phyloP scores from a whole-genome alignment of 2,797 vertebrate genomes.

The Limosa lapponica region DNA sequence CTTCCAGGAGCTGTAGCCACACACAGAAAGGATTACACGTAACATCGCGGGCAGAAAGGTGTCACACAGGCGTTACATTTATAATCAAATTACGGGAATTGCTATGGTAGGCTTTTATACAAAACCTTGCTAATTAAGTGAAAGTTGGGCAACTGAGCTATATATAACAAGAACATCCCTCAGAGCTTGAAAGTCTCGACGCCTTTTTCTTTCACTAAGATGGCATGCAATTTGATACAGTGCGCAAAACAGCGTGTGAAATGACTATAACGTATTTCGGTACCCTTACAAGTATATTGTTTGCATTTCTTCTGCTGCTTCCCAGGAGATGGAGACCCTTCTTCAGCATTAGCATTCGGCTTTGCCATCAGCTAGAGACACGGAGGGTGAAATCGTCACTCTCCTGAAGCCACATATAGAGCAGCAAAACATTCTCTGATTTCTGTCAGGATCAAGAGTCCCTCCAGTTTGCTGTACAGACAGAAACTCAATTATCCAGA shows the following conservation, averaged over 20 bases:
- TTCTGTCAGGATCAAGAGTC: not conserved
- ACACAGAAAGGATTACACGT: slow-evolving; percentile 23
- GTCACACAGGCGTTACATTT: not conserved
- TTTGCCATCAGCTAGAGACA: not conserved
- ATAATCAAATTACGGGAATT: slow-evolving; percentile 2
- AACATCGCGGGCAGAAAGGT: slow-evolving; percentile 16
- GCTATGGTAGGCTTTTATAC: not conserved
- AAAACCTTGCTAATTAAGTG: slow-evolving; percentile 5
- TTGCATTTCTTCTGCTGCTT: not conserved
- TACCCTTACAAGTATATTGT: not conserved
- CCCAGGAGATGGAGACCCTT: not conserved
- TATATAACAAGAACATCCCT: not conserved
- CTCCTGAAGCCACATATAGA: not conserved
- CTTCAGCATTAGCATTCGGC: not conserved
- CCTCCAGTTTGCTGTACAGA: not conserved
- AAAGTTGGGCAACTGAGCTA: not conserved
- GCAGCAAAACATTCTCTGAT: not conserved
- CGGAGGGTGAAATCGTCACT: not conserved
- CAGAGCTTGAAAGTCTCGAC: not conserved
- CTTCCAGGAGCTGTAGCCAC: slow-evolving; percentile 48
- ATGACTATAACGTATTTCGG: not conserved
- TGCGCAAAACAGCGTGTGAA: not conserved
- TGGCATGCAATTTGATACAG: not conserved
- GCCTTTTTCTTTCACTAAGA: not conserved
- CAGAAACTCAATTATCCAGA: not conserved